Percentiles rank a stretch among this genome's conserved stretches.
Evolutionary conservation across 2,113 vertebrate species (phyloP).

Genomic region (Micronycteris hirsuta): DNA sequence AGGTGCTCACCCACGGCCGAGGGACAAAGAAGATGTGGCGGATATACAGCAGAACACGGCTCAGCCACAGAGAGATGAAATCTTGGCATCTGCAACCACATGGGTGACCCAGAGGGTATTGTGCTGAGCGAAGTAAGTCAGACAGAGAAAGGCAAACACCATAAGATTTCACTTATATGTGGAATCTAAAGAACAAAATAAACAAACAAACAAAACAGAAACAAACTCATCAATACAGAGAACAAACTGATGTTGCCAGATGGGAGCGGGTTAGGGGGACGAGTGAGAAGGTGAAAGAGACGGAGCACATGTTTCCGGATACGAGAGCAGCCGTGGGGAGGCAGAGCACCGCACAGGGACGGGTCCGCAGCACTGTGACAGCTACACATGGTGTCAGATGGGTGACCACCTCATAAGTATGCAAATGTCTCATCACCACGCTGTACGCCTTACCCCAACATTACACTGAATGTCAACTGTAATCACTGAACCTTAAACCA

Average conservation of each 20-base stretch:
- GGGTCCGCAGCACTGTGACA: no score
- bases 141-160: background rate
- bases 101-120: background rate
- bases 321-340: fast-evolving
- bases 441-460: background rate
- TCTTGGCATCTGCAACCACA: background rate
- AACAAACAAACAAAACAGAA: background rate
- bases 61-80: background rate
- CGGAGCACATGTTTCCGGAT: fast-evolving
- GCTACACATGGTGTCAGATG: background rate
- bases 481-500: background rate
- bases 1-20: fast-evolving
- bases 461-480: background rate
- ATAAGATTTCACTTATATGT: background rate
- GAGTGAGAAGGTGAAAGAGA: background rate
- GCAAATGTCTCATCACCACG: background rate
- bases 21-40: background rate
- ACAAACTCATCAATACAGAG: background rate
- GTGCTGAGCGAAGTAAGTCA: background rate
- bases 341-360: fast-evolving
- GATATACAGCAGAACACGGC: fast-evolving
- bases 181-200: background rate
- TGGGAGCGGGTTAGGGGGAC: background rate
- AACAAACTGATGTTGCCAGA: background rate
- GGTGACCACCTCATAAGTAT: background rate